Evolutionary conservation across 2,888 invertebrate genomes (phyloP), one percentile per base, ranked within the genome.

Genomic region (Napeogenes sylphis): DNA sequence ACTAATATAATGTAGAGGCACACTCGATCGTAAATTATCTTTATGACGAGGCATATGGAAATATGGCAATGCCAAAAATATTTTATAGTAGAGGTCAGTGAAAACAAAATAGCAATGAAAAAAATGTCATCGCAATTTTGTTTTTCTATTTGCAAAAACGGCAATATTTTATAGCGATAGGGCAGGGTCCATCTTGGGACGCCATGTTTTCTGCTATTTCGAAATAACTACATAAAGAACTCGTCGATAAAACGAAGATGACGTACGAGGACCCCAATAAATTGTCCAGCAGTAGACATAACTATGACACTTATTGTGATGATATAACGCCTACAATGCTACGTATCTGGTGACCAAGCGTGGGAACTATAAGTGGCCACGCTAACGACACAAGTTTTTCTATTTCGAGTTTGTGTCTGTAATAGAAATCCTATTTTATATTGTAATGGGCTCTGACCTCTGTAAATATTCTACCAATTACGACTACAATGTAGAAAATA

Each of bases 321-420:
- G 30, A 8, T 61, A 57, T 63, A 62, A 45, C n/a, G 59, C 51
- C 53, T 45, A 58, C 58, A 59, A 62, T 54, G 21, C 56, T 21
- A 21, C 21, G 21, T 21, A 21, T 56, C 47, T 47, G 51, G 30
- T 51, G 51, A 51, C 51, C 21, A 57, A 38, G 59, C 47, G 53
- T 38, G 45, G 46, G 47, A 46, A 32, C 60, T 53, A 58, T 61
- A 55, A 60, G 71, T 71, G 77, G 78, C 74, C 77, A 73, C 72
- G 73, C 74, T 81, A 83, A 83, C 76, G 81, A 79, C 70, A 66
- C 71, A 83, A 83, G 78, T 83, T 84, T 83, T 82, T 82, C 81
- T 82, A 81, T 82, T 81, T 79, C 75, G 75, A 76, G 77, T 68
- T 76, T 76, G 68, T 61, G 63, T 66, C 72, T 70, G 72, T 74